Conservation (phyloP, 1,140 invertebrate species). For the Tenebrio molitor region DNA sequence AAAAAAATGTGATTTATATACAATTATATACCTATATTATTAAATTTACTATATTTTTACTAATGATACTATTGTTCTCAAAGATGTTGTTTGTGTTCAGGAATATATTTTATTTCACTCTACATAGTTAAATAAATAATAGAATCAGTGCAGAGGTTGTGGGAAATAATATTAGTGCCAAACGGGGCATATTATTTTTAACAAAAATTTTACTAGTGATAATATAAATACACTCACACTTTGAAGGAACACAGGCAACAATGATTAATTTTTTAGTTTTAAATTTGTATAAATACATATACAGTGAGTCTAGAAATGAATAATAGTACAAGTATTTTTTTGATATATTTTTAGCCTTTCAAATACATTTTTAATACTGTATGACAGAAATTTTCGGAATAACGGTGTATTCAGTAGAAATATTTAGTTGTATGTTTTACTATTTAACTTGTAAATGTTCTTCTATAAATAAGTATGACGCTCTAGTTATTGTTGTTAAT, state of each 20-base stretch:
- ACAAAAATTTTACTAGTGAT: too few species aligned
- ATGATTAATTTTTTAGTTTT: slow-evolving; percentile 38
- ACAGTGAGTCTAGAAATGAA: slow-evolving; percentile 12
- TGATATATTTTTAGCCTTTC: slow-evolving; percentile 42
- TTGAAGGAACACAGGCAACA: slow-evolving; percentile 37
- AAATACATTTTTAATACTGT: slow-evolving; percentile 5
- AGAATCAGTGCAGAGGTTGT: slow-evolving; percentile 6
- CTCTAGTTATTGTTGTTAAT: slow-evolving; percentile 51
- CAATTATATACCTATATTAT: slow-evolving; percentile 25
- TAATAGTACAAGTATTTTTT: slow-evolving; percentile 49
- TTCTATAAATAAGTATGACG: slow-evolving; percentile 20
- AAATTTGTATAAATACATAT: slow-evolving; percentile 30
- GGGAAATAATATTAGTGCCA: slow-evolving; percentile 26
- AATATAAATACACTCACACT: too few species aligned
- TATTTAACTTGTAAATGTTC: slow-evolving; percentile 31
- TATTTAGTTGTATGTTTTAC: slow-evolving; percentile 46
- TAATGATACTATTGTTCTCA: slow-evolving; percentile 8
- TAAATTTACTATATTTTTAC: slow-evolving; percentile 37
- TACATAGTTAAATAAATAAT: slow-evolving; percentile 32
- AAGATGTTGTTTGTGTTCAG: slow-evolving; percentile 30
- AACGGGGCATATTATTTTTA: too few species aligned
- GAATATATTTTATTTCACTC: neutral
- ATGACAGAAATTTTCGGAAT: slow-evolving; percentile 43
- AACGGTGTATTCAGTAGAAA: slow-evolving; percentile 49
- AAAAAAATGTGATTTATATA: slow-evolving; percentile 43